Conservation (phyloP, 2,113 vertebrate genomes). For the Elgaria multicarinata region DNA sequence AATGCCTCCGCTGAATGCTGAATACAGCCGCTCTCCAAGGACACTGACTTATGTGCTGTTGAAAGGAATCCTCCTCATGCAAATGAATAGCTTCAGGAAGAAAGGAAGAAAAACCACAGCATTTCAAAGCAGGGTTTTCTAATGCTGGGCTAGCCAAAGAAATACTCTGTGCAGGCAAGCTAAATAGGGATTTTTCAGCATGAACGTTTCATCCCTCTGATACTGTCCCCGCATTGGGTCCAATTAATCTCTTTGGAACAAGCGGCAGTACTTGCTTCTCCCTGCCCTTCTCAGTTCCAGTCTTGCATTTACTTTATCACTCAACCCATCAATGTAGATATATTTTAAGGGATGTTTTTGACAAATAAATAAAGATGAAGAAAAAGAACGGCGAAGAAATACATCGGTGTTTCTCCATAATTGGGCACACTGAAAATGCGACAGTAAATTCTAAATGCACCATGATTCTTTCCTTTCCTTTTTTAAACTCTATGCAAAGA, state of each 20-base stretch:
- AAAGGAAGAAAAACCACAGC: conserved; percentile 49
- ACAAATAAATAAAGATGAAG: conserved; percentile 30
- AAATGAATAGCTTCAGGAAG: conserved; percentile 65
- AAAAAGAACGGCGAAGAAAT: conserved; percentile 6
- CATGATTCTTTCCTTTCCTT: background rate
- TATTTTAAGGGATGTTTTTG: conserved; percentile 46
- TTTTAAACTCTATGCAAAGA: background rate
- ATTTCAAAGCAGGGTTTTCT: conserved; percentile 51
- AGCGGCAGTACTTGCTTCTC: conserved; percentile 5
- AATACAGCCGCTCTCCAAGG: conserved; percentile 77
- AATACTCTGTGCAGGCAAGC: conserved; percentile 48
- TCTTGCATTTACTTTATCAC: conserved; percentile 4
- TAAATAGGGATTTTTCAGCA: conserved; percentile 39
- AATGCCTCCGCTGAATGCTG: conserved; percentile 74
- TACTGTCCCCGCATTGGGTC: conserved; percentile 31
- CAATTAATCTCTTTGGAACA: conserved; percentile 69
- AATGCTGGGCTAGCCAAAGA: conserved; percentile 52
- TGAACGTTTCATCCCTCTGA: conserved; percentile 50
- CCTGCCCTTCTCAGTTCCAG: background rate
- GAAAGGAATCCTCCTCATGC: conserved; percentile 70
- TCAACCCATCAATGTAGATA: conserved; percentile 61
- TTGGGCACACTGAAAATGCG: background rate
- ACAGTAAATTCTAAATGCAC: conserved; percentile 1
- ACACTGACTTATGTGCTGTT: conserved; percentile 66
- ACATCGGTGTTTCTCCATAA: conserved; percentile 14